These are phyloP conservation scores for Drosophila borborema DNA, from an alignment of 2,888 invertebrate species.

Conservation along the genomic window DNA sequence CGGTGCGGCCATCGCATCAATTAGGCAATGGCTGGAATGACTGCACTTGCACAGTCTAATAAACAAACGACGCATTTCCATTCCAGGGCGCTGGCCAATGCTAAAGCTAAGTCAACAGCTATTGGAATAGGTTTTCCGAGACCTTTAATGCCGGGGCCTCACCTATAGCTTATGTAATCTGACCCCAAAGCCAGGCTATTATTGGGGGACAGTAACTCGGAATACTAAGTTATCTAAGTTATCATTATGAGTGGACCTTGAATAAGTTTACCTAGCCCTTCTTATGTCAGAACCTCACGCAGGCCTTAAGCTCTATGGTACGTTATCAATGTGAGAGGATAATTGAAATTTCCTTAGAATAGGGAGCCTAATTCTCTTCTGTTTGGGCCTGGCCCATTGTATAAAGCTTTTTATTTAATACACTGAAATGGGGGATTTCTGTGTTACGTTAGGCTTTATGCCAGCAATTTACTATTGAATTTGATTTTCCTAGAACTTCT, in stretches of 20 bases:
- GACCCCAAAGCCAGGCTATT: background rate
- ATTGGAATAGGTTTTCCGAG: conserved; percentile 6
- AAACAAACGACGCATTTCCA: conserved; percentile 66
- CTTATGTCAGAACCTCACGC: background rate
- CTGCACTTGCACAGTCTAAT: conserved; percentile 56
- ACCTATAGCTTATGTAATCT: background rate
- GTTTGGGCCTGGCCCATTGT: no score
- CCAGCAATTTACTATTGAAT: background rate
- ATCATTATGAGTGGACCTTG: background rate
- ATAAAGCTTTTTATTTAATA: background rate
- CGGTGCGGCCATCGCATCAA: conserved; percentile 39
- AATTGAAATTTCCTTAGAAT: background rate
- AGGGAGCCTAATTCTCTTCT: background rate
- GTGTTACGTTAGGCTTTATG: background rate
- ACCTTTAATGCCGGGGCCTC: background rate
- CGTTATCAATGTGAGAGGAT: background rate
- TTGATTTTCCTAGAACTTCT: background rate
- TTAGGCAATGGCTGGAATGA: conserved; percentile 47
- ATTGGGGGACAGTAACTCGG: background rate
- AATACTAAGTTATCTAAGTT: background rate
- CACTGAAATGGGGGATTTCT: no score
- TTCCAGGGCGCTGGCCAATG: conserved; percentile 14
- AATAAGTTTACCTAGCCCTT: background rate
- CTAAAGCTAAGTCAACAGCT: conserved; percentile 11
- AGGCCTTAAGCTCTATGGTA: background rate